Percentiles rank a stretch among this genome's conserved stretches.
Evolutionary conservation across 2,888 invertebrate species (phyloP).

Genomic region (Leptura quadrifasciata): DNA sequence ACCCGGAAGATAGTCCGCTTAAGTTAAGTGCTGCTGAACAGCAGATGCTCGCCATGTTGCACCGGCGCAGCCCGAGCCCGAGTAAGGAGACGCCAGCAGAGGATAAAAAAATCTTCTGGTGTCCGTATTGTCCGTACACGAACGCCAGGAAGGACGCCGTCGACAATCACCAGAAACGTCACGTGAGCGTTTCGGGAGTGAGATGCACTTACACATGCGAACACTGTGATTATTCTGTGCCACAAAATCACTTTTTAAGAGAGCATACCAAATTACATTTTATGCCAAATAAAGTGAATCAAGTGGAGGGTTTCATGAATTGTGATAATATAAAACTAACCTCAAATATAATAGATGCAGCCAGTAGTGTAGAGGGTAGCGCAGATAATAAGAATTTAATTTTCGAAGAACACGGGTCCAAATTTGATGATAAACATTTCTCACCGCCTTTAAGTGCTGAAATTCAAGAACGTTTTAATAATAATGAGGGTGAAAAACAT

Average conservation of each 20-base stretch:
- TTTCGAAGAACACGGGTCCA: constrained; percentile 64
- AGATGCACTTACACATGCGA: constrained; percentile 82
- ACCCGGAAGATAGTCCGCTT: constrained; percentile 71
- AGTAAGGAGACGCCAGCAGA: constrained; percentile 67
- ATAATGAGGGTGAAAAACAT: constrained; percentile 71
- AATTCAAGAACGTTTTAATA: constrained; percentile 67
- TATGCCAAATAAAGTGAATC: constrained; percentile 76
- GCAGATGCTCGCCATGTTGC: constrained; percentile 78
- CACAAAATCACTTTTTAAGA: constrained; percentile 83
- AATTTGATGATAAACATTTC: constrained; percentile 60
- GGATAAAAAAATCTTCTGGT: constrained; percentile 81
- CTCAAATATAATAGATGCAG: constrained; percentile 74
- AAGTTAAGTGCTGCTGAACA: constrained; percentile 79
- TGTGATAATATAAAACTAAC: constrained; percentile 78
- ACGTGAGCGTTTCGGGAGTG: constrained; percentile 78
- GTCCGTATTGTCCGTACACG: constrained; percentile 88
- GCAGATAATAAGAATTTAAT: constrained; percentile 62
- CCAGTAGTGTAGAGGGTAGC: constrained; percentile 61
- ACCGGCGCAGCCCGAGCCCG: constrained; percentile 73
- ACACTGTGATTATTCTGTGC: constrained; percentile 88
- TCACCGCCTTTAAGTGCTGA: constrained; percentile 62
- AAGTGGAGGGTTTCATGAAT: constrained; percentile 79
- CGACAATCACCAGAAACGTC: constrained; percentile 85
- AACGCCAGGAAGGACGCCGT: constrained; percentile 84
- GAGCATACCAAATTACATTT: constrained; percentile 90